These are phyloP conservation scores for Schizopygopsis pylzovi DNA, from an alignment of 2,797 vertebrate genomes.

Conservation along the genomic window DNA sequence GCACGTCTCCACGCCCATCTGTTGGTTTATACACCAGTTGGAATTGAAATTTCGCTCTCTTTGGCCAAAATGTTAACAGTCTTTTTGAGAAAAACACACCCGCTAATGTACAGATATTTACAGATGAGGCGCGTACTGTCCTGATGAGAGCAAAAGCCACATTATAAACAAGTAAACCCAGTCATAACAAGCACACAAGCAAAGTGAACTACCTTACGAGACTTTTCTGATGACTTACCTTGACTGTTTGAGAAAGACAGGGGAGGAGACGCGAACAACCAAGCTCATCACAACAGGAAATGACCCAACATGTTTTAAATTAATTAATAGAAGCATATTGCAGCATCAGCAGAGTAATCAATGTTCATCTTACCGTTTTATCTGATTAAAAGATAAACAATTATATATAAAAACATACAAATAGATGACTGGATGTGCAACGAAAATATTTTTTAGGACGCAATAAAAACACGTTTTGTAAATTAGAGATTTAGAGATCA, in stretches of 20 bases:
- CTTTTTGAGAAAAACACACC: conserved; percentile 61
- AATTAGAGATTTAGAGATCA: too few species aligned
- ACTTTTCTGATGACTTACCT: neutral
- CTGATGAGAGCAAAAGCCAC: neutral
- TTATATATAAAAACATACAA: neutral
- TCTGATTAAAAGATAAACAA: neutral
- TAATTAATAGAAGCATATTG: neutral
- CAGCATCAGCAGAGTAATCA: neutral
- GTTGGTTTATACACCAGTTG: conserved; percentile 41
- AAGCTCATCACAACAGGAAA: neutral
- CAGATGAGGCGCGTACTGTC: conserved; percentile 12
- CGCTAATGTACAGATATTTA: conserved; percentile 22
- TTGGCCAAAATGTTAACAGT: conserved; percentile 65
- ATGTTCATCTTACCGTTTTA: neutral
- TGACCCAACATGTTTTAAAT: neutral
- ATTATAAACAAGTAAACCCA: neutral
- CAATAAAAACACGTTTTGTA: neutral
- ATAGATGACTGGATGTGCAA: neutral
- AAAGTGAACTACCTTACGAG: neutral
- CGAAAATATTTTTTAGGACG: neutral
- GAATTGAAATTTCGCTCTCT: conserved; percentile 52
- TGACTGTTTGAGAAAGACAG: neutral
- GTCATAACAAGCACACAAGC: neutral
- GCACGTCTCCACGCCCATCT: conserved; percentile 60
- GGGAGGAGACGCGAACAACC: neutral